Base-by-base conservation (phyloP, 2,797 vertebrate genomes). In the Harpagifer antarcticus region DNA sequence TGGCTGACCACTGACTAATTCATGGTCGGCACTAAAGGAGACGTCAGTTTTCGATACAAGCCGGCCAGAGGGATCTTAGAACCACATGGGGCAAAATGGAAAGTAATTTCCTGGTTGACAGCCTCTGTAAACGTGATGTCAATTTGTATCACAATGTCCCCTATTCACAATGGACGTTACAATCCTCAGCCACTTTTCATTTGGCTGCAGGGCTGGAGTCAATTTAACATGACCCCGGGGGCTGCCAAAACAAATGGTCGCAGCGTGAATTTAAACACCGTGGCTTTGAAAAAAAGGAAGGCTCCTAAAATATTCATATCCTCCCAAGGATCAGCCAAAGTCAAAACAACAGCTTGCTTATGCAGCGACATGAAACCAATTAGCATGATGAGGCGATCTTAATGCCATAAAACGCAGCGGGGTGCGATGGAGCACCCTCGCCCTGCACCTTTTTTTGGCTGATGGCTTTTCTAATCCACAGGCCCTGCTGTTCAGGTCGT, bases 341-440 rank as follows among this genome's bases (percentile, higher is more conserved):
- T 90, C 88, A 84, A 82, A 77, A 89, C 89, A 90, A 89, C 93
- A 93, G 93, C 93, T 92, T 92, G 91, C 83, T 92, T 74, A 93
- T 87, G 90, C 79, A 23, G 57, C 40, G 82, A 90, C 93, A 90
- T 81, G 84, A 91, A 93, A 90, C 90, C 92, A 94, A 95, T 95
- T 93, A 93, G 93, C 19, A 27, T 80, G 88, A 93, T 93, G 89
- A 87, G 83, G 74, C 84, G 86, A 84, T 88, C 86, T 81, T 74
- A 83, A 90, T 63, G 65, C 82, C 79, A 83, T 80, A 72, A 81
- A 87, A 74, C 83, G 76, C 71, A 67, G 55, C 1, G 11, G 70
- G 76, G 78, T 75, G 80, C 43, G 52, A 76, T 62, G 68, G 63
- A 67, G 78, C 73, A 37, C 78, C 72, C 9, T 63, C 59, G 71